Evolutionary conservation across 2,888 invertebrate species (phyloP), one percentile per base, ranked within the genome.

Genomic region (Drosophila mettleri): DNA sequence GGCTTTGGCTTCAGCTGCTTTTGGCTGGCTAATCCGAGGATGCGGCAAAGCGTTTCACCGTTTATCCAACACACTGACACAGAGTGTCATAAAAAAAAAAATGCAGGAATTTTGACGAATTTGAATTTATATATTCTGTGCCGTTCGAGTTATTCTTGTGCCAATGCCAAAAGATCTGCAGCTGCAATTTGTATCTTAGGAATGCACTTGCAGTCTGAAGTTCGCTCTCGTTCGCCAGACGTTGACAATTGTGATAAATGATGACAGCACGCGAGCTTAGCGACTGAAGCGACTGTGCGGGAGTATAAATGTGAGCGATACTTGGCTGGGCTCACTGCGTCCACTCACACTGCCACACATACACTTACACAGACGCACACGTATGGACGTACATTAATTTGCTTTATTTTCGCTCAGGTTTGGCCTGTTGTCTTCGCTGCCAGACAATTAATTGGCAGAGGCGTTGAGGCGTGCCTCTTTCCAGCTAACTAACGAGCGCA

Each of bases 211-310:
- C 79, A 58, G 75, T 27, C 39, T 62, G 46, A 31, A 53, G 38
- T 22, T 29, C 0, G 10, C 16, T 10, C 24, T 16, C 24, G 24
- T 39, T 16, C 16, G 16, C 20, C 53, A 64, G 74, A 53, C 69
- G 45, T 38, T 62, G 74, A 72, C 89, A 88, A 85, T 89, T 89
- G 86, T 88, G 88, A 85, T 85, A 86, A 89, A 85, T 89, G 79
- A 74, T 88, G 65, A 67, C 58, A 75, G 70, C 85, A 88, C 81
- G 81, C 85, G 87, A 76, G 61, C 51, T 67, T 39, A 52, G 22
- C 49, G 61, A 52, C 51, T 27, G 53, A n/a, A n/a, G n/a, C n/a
- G 48, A 59, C 18, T 18, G 24, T 55, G 43, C 54, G 38, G 16
- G 16, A 9, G 43, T n/a, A 16, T 22, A 27, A 27, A 36, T 27